A percentile compares a stretch with the other conserved stretches of the same genome.
phyloP scores from a whole-genome alignment of 1,140 invertebrate species.

The Cheumatopsyche charites region DNA sequence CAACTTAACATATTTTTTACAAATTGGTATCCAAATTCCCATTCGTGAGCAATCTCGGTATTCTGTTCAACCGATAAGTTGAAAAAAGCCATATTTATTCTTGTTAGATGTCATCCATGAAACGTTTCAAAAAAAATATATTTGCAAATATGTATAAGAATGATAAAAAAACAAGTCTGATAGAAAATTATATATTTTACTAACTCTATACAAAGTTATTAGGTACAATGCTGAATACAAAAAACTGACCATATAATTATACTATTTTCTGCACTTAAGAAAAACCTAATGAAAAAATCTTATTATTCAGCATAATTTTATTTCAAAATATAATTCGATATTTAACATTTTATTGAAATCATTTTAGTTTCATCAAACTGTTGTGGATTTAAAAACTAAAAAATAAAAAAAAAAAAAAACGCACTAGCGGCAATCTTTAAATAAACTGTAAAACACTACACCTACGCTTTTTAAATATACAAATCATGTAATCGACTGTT shows the following conservation, averaged over 20 bases:
- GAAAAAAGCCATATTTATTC: too few species aligned
- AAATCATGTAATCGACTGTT: conserved; percentile 1
- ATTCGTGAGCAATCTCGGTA: too few species aligned
- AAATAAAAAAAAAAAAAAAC: background rate
- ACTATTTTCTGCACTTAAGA: conserved; percentile 45
- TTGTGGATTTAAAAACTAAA: too few species aligned
- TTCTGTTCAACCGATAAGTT: too few species aligned
- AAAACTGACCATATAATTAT: conserved; percentile 48
- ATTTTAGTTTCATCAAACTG: too few species aligned
- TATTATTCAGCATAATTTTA: conserved; percentile 34
- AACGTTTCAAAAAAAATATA: too few species aligned
- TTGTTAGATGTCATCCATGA: too few species aligned
- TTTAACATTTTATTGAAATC: conserved; percentile 10
- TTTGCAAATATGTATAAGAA: background rate
- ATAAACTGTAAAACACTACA: background rate
- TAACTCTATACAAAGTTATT: conserved; percentile 48
- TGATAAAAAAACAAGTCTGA: conserved; percentile 33
- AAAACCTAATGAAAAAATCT: conserved; percentile 21
- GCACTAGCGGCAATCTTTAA: background rate
- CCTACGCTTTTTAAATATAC: conserved; percentile 5
- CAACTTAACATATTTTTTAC: too few species aligned
- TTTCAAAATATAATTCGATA: conserved; percentile 7
- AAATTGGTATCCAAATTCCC: too few species aligned
- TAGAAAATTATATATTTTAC: conserved; percentile 50
- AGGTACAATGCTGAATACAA: conserved; percentile 48